Conservation (phyloP, 1,140 invertebrate genomes). For the Cyphomyrmex costatus region DNA sequence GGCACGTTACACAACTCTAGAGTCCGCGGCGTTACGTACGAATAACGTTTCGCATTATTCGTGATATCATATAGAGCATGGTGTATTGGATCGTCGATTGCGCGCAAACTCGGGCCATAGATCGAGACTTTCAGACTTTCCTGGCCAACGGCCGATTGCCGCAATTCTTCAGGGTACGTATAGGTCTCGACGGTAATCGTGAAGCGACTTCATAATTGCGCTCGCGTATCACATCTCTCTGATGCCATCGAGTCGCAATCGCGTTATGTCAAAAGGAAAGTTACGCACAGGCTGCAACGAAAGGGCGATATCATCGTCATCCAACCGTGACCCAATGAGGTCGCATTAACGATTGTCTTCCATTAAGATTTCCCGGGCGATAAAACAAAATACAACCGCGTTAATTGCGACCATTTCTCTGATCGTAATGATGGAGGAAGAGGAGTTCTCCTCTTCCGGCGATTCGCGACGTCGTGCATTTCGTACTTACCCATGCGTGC, state of each 20-base stretch:
- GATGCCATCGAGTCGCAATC: not conserved
- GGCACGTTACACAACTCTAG: constrained; percentile 66
- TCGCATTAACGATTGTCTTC: not conserved
- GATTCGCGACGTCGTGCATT: not conserved
- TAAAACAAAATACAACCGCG: not conserved
- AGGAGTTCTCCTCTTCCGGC: constrained; percentile 4
- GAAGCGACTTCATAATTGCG: constrained; percentile 20
- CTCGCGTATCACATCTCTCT: not conserved
- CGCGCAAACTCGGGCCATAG: not conserved
- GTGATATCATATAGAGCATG: constrained; percentile 2
- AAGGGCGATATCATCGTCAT: not conserved
- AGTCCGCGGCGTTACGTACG: constrained; percentile 19
- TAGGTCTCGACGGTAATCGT: not conserved
- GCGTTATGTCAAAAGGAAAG: constrained; percentile 52
- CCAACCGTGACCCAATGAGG: not conserved
- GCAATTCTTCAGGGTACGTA: not conserved
- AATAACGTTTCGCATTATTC: constrained; percentile 6
- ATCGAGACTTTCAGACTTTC: constrained; percentile 14
- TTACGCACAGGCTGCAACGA: not conserved
- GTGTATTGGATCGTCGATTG: not conserved
- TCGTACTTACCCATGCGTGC: not conserved
- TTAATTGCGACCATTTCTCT: not conserved
- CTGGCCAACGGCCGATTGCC: not conserved
- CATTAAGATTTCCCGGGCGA: constrained; percentile 2
- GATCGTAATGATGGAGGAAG: constrained; percentile 13